Evolutionary conservation across 2,888 invertebrate genomes (phyloP), one percentile per base, ranked within the genome.

Genomic region (Arenicola marina): DNA sequence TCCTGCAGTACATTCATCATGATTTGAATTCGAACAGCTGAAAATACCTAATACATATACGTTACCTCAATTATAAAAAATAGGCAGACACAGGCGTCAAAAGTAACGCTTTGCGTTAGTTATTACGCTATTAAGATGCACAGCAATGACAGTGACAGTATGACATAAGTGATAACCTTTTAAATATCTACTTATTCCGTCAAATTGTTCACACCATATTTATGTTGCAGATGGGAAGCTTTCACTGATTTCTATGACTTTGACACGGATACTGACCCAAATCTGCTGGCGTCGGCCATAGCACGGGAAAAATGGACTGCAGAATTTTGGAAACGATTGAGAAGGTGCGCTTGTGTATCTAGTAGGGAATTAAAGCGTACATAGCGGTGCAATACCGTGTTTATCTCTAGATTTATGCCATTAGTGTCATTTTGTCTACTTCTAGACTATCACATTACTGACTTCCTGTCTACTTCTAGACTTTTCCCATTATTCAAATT

Each of bases 221-320:
- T n/a, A 38, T 18, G 11, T 38, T 18, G 24, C 46, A 80, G 80
- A 54, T 81, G 79, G 78, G 67, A 72, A 48, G 72, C 78, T 15
- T 72, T 74, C 32, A 72, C 75, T 56, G 75, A 77, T 58, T 73
- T 73, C 1, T 79, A 79, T 65, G 76, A 76, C 68, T 76, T 75
- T 70, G 77, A 79, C 59, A 73, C 72, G 18, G 80, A 81, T 57
- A 66, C 77, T 29, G 67, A 73, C 48, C 60, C 69, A 2, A 56
- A 64, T 1, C 57, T 72, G 7, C 53, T 78, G 11, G 74, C 78
- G 34, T 78, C 78, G 64, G 75, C 74, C 18, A 63, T 81, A n/a
- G 78, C 81, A 2, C 71, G 76, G 48, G 80, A 81, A 64, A 43
- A 56, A 18, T 81, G 81, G 81, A 74, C 70, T 7, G 65, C 56